These are phyloP conservation scores for Linepithema humile DNA, from an alignment of 1,140 invertebrate genomes.

Conservation along the genomic window DNA sequence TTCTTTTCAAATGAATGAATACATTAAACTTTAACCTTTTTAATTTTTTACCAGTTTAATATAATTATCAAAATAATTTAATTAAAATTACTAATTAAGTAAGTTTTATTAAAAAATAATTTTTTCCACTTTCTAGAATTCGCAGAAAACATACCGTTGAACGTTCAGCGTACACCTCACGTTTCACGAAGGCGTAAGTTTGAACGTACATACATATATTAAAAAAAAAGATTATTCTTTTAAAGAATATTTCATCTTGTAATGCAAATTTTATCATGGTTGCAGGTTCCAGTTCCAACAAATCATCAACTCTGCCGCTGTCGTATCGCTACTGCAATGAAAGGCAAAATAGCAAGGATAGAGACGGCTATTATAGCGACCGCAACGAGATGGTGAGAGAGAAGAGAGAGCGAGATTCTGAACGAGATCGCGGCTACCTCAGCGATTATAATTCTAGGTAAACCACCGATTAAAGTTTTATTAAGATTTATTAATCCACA, in stretches of 20 bases:
- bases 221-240: too few species aligned
- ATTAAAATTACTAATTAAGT: background rate
- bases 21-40: constrained; percentile 24
- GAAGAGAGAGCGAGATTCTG: constrained; percentile 86
- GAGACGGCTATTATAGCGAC: constrained; percentile 94
- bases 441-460: constrained; percentile 94
- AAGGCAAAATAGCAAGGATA: constrained; percentile 87
- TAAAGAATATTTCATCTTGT: too few species aligned
- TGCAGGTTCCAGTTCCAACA: constrained; percentile 84
- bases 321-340: constrained; percentile 85
- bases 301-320: constrained; percentile 91
- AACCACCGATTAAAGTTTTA: background rate
- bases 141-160: constrained; percentile 92
- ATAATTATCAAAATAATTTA: background rate
- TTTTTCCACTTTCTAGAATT: constrained; percentile 87
- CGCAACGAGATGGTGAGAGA: constrained; percentile 92
- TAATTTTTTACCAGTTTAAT: background rate
- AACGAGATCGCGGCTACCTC: constrained; percentile 91
- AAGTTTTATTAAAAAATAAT: background rate
- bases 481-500: too few species aligned
- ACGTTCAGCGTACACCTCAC: constrained; percentile 93
- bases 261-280: constrained; percentile 8
- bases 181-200: constrained; percentile 92
- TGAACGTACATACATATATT: background rate
- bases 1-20: constrained; percentile 21